Evolutionary conservation across 2,888 invertebrate species (phyloP).

Genomic region (Chromoteleia sp.): DNA sequence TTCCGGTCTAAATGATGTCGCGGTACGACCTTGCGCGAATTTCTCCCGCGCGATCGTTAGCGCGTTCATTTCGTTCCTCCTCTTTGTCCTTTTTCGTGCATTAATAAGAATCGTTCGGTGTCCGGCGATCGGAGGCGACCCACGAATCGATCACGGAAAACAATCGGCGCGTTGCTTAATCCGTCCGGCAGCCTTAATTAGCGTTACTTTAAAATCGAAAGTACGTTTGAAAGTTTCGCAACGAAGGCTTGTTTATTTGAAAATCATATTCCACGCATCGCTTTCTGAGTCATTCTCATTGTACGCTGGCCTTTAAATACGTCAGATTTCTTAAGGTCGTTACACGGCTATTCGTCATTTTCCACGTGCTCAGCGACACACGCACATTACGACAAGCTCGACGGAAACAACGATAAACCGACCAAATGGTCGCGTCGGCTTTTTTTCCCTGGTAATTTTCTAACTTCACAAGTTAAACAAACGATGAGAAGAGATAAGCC

Average conservation of each 20-base stretch:
- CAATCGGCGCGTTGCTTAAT: constrained; percentile 45
- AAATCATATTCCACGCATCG: constrained; percentile 40
- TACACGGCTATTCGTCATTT: constrained; percentile 65
- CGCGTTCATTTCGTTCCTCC: not conserved
- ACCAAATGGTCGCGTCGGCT: not conserved
- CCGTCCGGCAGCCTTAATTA: constrained; percentile 28
- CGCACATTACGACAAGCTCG: constrained; percentile 22
- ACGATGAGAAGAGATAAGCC: too few species aligned
- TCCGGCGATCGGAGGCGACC: too few species aligned
- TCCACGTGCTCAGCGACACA: constrained; percentile 61
- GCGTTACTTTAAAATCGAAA: constrained; percentile 45
- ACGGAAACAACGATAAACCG: constrained; percentile 51
- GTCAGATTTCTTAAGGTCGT: constrained; percentile 65
- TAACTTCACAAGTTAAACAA: too few species aligned
- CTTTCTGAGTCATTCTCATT: constrained; percentile 50
- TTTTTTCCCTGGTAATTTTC: not conserved
- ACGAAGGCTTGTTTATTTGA: constrained; percentile 28
- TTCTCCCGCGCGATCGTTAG: constrained; percentile 66
- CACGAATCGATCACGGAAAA: constrained; percentile 21
- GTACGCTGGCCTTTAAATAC: constrained; percentile 61
- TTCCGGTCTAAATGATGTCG: constrained; percentile 77
- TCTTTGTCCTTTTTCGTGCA: constrained; percentile 1
- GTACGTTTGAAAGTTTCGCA: constrained; percentile 34
- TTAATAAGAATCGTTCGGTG: too few species aligned
- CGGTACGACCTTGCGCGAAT: constrained; percentile 77